Evolutionary conservation across 2,888 invertebrate genomes (phyloP), one percentile per base, ranked within the genome.

Genomic region (Ligdia adustata): DNA sequence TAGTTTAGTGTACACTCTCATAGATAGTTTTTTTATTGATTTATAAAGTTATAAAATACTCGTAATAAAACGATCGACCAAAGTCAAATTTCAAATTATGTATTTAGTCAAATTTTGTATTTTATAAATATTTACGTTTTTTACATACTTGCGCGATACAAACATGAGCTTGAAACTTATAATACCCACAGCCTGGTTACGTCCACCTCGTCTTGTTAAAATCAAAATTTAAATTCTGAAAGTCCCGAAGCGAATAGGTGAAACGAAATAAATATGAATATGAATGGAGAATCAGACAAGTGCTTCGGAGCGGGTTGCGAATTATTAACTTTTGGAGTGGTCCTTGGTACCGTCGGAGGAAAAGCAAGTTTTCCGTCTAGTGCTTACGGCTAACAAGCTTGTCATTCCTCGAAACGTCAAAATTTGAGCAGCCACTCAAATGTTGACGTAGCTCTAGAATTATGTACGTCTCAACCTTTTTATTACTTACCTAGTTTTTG

Each of bases 211-310:
- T 83, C 86, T 85, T 82, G 85, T 84, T 84, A 80, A 84, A 86
- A 84, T 84, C 82, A 82, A 82, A 81, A 87, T 88, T 86, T 77
- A 79, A 86, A 86, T 85, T 78, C 70, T 65, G 61, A 69, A 72
- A 72, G 68, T 74, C 76, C 75, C 70, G 71, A 70, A 75, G 81
- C 82, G 82, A 79, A 79, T 85, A 82, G 84, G 84, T 87, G 81
- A 80, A 87, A 82, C 79, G 87, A 85, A 87, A 86, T 87, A 88
- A 90, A 90, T 90, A 90, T 90, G 90, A 90, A 90, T 90, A 90
- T 90, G 90, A 90, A 90, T 90, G 79, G 82, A 63, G 77, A 82
- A 82, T 82, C 82, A 82, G 82, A 81, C 79, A 79, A 83, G 83
- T 75, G 73, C 76, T 69, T 65, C 27, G 73, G 77, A 77, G 79